Conservation (phyloP, 1,140 invertebrate genomes). For the Pogonognathellus flavescens region DNA sequence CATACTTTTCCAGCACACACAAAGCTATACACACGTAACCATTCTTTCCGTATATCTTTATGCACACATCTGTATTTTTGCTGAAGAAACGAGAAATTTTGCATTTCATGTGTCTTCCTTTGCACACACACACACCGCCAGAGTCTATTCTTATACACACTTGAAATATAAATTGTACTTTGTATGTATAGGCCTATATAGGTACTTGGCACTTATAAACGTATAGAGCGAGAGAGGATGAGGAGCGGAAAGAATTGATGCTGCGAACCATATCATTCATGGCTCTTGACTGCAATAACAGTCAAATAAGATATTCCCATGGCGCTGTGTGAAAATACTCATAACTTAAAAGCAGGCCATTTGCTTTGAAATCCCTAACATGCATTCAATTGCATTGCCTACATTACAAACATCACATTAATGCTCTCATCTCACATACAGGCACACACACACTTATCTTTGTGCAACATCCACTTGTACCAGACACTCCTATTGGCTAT, state of each 20-base stretch:
- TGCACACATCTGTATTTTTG: neutral
- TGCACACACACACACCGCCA: neutral
- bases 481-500: too few relatives aligned
- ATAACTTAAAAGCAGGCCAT: conserved; percentile 34
- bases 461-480: too few relatives aligned
- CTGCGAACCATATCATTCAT: conserved; percentile 46
- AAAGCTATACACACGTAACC: neutral
- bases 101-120: conserved; percentile 5
- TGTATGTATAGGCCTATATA: too few relatives aligned
- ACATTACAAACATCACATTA: conserved; percentile 18
- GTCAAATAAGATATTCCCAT: conserved; percentile 29
- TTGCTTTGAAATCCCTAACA: conserved; percentile 7
- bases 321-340: conserved; percentile 31
- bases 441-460: too few relatives aligned
- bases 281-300: conserved; percentile 41
- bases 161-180: conserved; percentile 12
- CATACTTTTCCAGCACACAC: neutral
- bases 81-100: neutral
- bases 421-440: conserved; percentile 4
- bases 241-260: conserved; percentile 43
- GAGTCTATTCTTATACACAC: conserved; percentile 25
- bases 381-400: conserved; percentile 21
- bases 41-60: neutral
- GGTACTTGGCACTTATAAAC: too few relatives aligned
- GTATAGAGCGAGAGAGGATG: too few relatives aligned